Conservation (phyloP, 2,113 vertebrate genomes). For the Bubo bubo region DNA sequence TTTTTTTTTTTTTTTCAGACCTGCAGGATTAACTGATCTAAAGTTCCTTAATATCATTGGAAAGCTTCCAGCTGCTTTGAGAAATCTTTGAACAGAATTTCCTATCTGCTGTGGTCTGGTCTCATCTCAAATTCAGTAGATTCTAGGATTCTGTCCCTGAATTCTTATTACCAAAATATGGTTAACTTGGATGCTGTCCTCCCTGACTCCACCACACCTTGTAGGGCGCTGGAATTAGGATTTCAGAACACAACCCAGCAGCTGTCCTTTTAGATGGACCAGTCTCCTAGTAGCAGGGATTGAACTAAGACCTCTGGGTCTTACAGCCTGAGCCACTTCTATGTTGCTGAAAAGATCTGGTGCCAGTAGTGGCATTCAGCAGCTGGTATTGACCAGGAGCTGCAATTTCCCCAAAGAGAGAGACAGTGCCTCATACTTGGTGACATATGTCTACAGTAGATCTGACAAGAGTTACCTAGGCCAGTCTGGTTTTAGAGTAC, state of each 20-base stretch:
- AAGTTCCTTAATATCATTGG: neutral
- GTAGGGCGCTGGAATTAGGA: neutral
- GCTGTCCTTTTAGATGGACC: neutral
- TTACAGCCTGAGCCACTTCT: neutral
- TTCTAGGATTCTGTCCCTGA: neutral
- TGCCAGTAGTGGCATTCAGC: neutral
- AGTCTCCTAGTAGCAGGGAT: neutral
- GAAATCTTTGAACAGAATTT: neutral
- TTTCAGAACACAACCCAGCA: neutral
- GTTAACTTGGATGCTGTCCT: neutral
- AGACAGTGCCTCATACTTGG: neutral
- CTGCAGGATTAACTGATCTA: neutral
- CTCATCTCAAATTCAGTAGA: neutral
- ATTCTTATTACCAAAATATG: neutral
- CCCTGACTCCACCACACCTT: neutral
- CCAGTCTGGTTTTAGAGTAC: neutral
- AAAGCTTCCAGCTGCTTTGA: neutral
- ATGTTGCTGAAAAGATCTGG: neutral
- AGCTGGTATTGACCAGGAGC: neutral
- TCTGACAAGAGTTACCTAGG: neutral
- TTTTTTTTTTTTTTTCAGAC: neutral
- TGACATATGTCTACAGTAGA: neutral
- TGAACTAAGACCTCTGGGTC: neutral
- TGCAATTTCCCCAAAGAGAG: neutral
- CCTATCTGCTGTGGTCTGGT: neutral